Evolutionary conservation across 1,140 invertebrate species (phyloP).

Genomic region (Nymphalis io): DNA sequence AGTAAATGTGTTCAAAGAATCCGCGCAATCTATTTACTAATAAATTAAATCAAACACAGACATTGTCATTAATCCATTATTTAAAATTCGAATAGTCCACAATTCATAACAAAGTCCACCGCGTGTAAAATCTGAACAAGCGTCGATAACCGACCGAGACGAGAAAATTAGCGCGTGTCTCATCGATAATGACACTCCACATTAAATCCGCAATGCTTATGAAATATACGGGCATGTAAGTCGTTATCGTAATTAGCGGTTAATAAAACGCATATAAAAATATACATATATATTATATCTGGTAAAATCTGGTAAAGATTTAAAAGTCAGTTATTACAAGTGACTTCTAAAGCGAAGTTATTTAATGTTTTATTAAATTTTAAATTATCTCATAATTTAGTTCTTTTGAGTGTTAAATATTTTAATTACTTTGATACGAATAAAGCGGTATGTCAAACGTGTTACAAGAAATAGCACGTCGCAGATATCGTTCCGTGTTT

Average conservation of each 20-base stretch:
- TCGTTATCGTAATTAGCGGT: not conserved
- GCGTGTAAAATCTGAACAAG: conserved; percentile 34
- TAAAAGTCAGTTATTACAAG: too few relatives aligned
- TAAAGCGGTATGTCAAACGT: not conserved
- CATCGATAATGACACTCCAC: conserved; percentile 59
- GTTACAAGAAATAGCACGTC: not conserved
- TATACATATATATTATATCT: not conserved
- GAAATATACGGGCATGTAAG: conserved; percentile 24
- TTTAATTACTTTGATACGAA: too few relatives aligned
- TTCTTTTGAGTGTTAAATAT: too few relatives aligned
- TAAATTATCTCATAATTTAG: too few relatives aligned
- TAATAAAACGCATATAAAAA: not conserved
- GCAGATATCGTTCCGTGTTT: conserved; percentile 1
- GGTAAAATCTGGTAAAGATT: not conserved
- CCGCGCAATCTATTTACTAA: too few relatives aligned
- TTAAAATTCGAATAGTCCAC: conserved; percentile 2
- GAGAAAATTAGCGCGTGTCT: conserved; percentile 63
- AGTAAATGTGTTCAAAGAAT: too few relatives aligned
- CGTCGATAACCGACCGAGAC: conserved; percentile 35
- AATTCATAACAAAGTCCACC: conserved; percentile 6
- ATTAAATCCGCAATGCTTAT: conserved; percentile 52
- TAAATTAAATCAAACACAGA: not conserved
- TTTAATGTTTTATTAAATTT: too few relatives aligned
- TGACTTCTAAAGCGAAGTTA: too few relatives aligned
- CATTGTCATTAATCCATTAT: not conserved